Percentiles rank a stretch among this genome's conserved stretches.
Evolutionary conservation across 2,113 vertebrate species (phyloP).

Genomic region (Larimichthys crocea): DNA sequence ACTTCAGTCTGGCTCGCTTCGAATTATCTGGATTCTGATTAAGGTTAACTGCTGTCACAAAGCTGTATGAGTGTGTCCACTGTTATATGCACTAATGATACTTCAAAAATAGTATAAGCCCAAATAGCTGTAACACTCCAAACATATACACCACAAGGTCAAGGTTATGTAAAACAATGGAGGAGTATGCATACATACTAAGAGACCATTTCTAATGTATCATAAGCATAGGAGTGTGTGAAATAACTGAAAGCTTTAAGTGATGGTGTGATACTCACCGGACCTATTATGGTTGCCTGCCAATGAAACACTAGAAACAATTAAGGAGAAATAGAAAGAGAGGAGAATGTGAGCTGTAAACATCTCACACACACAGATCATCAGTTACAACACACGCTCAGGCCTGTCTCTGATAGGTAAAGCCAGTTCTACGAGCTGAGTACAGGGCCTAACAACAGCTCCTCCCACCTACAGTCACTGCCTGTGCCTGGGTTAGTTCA

Average conservation of each 20-base stretch:
- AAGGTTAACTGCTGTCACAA: not conserved
- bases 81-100: too few relatives aligned
- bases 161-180: not conserved
- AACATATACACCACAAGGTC: not conserved
- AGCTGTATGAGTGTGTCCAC: too few relatives aligned
- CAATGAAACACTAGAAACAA: conserved; percentile 71
- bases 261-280: conserved; percentile 58
- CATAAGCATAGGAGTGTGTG: not conserved
- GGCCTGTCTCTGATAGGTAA: not conserved
- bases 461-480: not conserved
- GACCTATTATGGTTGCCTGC: conserved; percentile 85
- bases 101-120: too few relatives aligned
- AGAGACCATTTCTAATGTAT: not conserved
- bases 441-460: not conserved
- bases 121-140: not conserved
- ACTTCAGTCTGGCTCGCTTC: not conserved
- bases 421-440: not conserved
- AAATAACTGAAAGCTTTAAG: conserved; percentile 11
- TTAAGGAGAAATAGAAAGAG: conserved; percentile 22
- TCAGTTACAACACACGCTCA: not conserved
- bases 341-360: conserved; percentile 16
- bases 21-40: not conserved
- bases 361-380: not conserved
- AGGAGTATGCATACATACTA: not conserved
- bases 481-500: not conserved